Evolutionary conservation across 2,797 vertebrate species (phyloP).

Genomic region (Hemibagrus guttatus): DNA sequence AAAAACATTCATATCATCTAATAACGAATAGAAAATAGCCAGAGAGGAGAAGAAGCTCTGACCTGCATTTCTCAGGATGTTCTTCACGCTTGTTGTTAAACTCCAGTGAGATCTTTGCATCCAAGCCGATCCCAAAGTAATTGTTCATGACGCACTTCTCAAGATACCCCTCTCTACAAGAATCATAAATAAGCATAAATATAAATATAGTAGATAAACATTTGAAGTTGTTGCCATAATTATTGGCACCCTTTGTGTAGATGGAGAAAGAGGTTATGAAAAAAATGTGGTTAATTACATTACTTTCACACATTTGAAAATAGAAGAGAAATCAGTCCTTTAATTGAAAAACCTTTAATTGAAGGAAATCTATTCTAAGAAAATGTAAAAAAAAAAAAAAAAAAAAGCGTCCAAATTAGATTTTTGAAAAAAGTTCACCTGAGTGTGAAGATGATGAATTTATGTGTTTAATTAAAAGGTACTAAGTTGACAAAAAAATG

Average conservation of each 20-base stretch:
- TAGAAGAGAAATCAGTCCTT: neutral
- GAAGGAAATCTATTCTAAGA: neutral
- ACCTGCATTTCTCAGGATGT: constrained; percentile 98
- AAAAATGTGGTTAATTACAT: neutral
- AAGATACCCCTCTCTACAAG: constrained; percentile 89
- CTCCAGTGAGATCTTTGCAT: constrained; percentile 97
- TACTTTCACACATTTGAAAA: neutral
- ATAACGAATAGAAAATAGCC: neutral
- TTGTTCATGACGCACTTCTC: constrained; percentile 99
- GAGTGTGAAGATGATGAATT: neutral
- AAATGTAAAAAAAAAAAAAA: neutral
- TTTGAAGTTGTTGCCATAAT: neutral
- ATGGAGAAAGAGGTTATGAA: neutral
- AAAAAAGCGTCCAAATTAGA: neutral
- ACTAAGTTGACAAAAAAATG: neutral
- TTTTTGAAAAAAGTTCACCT: neutral
- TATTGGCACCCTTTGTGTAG: neutral
- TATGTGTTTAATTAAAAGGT: no score
- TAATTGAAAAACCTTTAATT: neutral
- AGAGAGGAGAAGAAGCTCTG: constrained; percentile 46
- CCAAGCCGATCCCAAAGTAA: constrained; percentile 97
- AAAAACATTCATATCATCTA: neutral
- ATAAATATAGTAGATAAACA: neutral
- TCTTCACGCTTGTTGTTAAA: constrained; percentile 98
- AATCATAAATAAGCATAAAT: constrained; percentile 29